phyloP scores from a whole-genome alignment of 2,888 invertebrate genomes.

The Altica lythri region DNA sequence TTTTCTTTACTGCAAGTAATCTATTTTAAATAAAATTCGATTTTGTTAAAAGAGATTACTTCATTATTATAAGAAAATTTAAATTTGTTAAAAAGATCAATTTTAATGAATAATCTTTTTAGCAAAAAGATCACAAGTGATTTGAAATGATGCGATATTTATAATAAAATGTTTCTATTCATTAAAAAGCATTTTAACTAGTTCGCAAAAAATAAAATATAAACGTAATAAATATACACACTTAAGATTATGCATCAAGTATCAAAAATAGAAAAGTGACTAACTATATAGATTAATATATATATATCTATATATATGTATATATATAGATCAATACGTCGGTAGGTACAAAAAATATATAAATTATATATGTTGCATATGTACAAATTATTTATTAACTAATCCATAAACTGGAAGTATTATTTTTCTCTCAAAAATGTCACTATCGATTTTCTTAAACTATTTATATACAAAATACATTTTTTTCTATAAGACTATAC shows the following conservation, averaged over 20 bases:
- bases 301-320: too few species aligned
- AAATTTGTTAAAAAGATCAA: too few species aligned
- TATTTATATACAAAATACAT: conserved; percentile 29
- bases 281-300: too few species aligned
- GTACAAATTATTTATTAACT: conserved; percentile 43
- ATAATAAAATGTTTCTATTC: too few species aligned
- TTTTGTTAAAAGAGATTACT: background rate
- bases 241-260: conserved; percentile 30
- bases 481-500: too few species aligned
- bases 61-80: too few species aligned
- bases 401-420: conserved; percentile 24
- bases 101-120: conserved; percentile 4
- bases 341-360: conserved; percentile 29
- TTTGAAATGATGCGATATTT: too few species aligned
- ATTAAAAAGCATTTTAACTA: conserved; percentile 9
- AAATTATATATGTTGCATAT: conserved; percentile 34
- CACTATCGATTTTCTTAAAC: conserved; percentile 31
- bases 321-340: conserved; percentile 24
- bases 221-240: conserved; percentile 25
- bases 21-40: background rate
- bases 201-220: conserved; percentile 18
- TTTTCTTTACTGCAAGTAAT: too few species aligned
- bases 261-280: conserved; percentile 34
- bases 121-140: too few species aligned
- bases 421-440: too few species aligned